Conservation (phyloP, 2,113 vertebrate species). For the Leptocoma aspasia region DNA sequence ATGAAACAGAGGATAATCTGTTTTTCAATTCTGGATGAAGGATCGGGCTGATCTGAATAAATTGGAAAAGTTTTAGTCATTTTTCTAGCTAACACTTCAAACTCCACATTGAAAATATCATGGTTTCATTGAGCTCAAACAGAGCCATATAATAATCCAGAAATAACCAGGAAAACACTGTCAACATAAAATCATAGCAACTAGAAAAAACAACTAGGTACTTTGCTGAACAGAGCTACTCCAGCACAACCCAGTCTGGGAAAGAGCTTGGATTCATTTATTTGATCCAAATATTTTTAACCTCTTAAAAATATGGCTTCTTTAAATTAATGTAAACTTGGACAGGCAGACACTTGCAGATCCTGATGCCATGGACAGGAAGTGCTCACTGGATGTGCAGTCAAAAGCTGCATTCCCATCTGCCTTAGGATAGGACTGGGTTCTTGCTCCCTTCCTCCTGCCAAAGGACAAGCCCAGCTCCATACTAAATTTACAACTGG, state of each 20-base stretch:
- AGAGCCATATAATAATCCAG: background rate
- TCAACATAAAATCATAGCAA: background rate
- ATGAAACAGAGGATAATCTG: background rate
- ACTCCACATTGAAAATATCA: background rate
- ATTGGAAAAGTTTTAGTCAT: background rate
- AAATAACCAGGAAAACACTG: background rate
- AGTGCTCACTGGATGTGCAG: accelerated
- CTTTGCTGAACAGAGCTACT: background rate
- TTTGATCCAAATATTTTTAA: background rate
- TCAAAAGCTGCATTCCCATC: background rate
- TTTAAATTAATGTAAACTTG: background rate
- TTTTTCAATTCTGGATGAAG: background rate
- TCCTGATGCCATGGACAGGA: background rate
- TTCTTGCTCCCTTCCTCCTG: background rate
- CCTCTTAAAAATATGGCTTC: background rate
- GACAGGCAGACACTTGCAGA: background rate
- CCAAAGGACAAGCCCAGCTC: background rate
- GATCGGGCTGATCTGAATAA: background rate
- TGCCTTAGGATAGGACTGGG: background rate
- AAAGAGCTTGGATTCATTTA: background rate
- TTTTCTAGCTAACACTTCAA: background rate
- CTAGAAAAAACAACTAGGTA: background rate
- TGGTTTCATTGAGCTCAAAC: background rate
- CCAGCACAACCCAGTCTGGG: background rate
- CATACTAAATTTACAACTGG: background rate